phyloP scores from a whole-genome alignment of 2,797 vertebrate genomes.

The Cottoperca gobio region DNA sequence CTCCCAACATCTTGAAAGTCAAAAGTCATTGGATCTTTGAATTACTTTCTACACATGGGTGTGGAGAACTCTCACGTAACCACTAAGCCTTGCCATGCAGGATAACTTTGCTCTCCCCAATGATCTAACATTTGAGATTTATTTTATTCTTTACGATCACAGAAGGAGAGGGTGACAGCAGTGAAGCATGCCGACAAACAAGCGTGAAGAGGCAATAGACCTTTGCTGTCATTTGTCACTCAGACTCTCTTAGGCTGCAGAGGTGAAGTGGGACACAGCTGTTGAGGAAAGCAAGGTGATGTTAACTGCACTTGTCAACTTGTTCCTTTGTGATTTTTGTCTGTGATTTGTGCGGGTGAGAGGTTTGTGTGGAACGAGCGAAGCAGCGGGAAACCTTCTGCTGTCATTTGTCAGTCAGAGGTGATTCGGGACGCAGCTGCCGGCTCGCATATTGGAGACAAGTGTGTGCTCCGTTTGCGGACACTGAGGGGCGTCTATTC shows the following conservation, averaged over 20 bases:
- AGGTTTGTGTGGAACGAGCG: conserved; percentile 11
- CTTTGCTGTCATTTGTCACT: conserved; percentile 74
- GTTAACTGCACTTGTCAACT: conserved; percentile 71
- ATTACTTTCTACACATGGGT: not conserved
- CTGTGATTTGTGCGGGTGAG: conserved; percentile 43
- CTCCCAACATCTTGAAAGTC: conserved; percentile 15
- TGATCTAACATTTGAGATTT: conserved; percentile 29
- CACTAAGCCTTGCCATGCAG: conserved; percentile 15
- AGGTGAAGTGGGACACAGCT: conserved; percentile 69
- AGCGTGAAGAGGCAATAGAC: conserved; percentile 46
- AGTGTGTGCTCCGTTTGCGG: conserved; percentile 31
- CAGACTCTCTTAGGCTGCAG: conserved; percentile 46
- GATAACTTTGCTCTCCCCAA: conserved; percentile 8
- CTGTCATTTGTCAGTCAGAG: conserved; percentile 71
- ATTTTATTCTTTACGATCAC: conserved; percentile 7
- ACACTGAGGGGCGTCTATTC: conserved; percentile 29
- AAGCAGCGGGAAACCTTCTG: conserved; percentile 42
- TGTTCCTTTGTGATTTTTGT: conserved; percentile 55
- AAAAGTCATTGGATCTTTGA: not conserved
- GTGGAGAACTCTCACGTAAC: conserved; percentile 15
- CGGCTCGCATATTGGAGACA: conserved; percentile 21
- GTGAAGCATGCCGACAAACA: conserved; percentile 36
- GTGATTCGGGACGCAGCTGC: conserved; percentile 49
- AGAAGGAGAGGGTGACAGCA: conserved; percentile 12
- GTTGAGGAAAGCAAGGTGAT: conserved; percentile 63